A percentile compares a stretch with the other conserved stretches of the same genome.
These are phyloP conservation scores for Pachymerium ferrugineum DNA, from an alignment of 2,888 invertebrate species.

Conservation along the genomic window DNA sequence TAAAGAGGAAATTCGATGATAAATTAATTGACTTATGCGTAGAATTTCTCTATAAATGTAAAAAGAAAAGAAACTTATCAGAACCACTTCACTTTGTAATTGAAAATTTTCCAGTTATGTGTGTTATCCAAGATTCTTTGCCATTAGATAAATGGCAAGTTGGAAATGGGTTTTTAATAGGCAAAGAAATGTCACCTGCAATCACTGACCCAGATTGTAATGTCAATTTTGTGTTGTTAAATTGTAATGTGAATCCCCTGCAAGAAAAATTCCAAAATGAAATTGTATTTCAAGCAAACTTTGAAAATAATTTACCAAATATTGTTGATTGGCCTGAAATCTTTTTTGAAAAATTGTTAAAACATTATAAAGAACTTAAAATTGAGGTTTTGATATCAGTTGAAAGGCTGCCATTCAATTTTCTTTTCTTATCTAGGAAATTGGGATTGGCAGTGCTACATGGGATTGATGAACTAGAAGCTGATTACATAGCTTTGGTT, in stretches of 20 bases:
- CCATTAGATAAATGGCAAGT: neutral
- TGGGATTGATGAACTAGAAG: neutral
- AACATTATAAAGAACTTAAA: neutral
- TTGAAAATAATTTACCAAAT: neutral
- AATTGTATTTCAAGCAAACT: neutral
- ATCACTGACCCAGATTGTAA: neutral
- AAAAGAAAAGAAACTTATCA: neutral
- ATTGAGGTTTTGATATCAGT: neutral
- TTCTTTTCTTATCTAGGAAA: neutral
- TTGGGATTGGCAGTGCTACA: neutral
- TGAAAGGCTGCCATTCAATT: neutral
- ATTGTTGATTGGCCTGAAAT: neutral
- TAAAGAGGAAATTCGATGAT: neutral
- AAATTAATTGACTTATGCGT: neutral
- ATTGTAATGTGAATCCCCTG: neutral
- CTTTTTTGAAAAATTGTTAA: neutral
- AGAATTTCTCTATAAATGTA: neutral
- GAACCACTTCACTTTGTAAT: neutral
- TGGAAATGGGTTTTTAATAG: neutral
- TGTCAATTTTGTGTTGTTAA: neutral
- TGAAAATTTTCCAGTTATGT: neutral
- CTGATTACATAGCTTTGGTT: neutral
- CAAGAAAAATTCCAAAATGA: neutral
- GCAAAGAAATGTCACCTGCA: neutral
- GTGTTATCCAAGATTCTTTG: neutral